Base-by-base conservation (phyloP, 2,888 invertebrate species). In the Microchrysa polita region DNA sequence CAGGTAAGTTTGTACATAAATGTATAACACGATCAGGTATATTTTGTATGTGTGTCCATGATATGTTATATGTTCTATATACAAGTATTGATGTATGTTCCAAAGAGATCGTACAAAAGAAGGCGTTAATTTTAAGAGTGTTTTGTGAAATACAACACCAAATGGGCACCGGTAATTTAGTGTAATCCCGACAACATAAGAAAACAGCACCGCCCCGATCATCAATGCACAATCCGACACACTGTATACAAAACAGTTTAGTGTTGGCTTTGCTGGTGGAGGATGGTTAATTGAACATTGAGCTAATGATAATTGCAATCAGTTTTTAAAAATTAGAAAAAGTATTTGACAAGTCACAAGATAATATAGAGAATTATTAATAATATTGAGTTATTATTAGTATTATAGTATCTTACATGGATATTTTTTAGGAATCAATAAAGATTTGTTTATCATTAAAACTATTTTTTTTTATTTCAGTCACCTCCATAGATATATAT, bases 51-150 rank as follows among this genome's bases (percentile, higher is more conserved):
- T n/a, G n/a, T n/a, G n/a, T n/a, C n/a, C n/a, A n/a, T n/a, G n/a
- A n/a, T n/a, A n/a, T n/a, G n/a, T n/a, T n/a, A n/a, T n/a, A n/a
- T n/a, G n/a, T n/a, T 34, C 27, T 34, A 55, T 20, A 55, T 18
- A 1, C 55, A 55, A 18, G n/a, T 55, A 55, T 55, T 10, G 52
- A 55, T 20, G 22, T 34, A 34, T 34, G 27, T 34, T 34, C 7
- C 53, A 12, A n/a, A n/a, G n/a, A 12, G 53, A 23, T 22, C 14
- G 7, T 34, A 67, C 23, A 40, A 57, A 69, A 69, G 69, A 69
- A 67, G 69, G 69, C 69, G 69, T 69, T 69, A 69, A 69, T 69
- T 69, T 57, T 23, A 10, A 69, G 40, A 20, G 55, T 16, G 69
- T 69, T 69, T 67, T 67, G 27, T 67, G 69, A 55, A 69, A 57